A percentile compares a stretch with the other conserved stretches of the same genome.
Evolutionary conservation across 2,888 invertebrate genomes (phyloP).

Genomic region (Scaptomyza parva): DNA sequence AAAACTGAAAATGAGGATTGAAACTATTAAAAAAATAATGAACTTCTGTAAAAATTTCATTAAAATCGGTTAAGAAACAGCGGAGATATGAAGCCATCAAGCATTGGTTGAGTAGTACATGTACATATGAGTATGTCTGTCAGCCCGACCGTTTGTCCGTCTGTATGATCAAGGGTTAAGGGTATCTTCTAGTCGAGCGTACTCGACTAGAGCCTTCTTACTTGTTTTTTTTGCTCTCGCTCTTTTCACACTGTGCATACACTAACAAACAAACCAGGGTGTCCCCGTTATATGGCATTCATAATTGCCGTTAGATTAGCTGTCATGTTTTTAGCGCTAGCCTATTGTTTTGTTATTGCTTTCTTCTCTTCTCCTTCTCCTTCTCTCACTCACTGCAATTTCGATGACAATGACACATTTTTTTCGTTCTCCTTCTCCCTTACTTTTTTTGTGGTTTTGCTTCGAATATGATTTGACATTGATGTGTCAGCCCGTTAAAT

Average conservation of each 20-base stretch:
- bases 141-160: no score
- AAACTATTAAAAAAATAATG: no score
- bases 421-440: constrained; percentile 15
- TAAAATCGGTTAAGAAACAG: no score
- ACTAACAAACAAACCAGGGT: background rate
- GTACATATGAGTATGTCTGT: no score
- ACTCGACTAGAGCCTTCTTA: no score
- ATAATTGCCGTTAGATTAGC: constrained; percentile 82
- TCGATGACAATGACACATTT: constrained; percentile 79
- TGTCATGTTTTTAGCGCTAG: constrained; percentile 74
- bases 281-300: constrained; percentile 42
- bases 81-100: no score
- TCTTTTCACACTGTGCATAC: background rate
- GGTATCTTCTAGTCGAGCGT: no score
- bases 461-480: constrained; percentile 79
- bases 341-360: constrained; percentile 42
- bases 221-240: no score
- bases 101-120: no score
- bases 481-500: constrained; percentile 83
- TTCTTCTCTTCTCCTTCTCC: constrained; percentile 13
- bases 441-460: constrained; percentile 8
- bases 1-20: no score
- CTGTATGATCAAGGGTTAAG: no score
- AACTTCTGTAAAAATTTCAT: no score
- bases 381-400: constrained; percentile 48